These are phyloP conservation scores for Xenotilapia leptura DNA, from an alignment of 2,113 vertebrate species.

Conservation along the genomic window DNA sequence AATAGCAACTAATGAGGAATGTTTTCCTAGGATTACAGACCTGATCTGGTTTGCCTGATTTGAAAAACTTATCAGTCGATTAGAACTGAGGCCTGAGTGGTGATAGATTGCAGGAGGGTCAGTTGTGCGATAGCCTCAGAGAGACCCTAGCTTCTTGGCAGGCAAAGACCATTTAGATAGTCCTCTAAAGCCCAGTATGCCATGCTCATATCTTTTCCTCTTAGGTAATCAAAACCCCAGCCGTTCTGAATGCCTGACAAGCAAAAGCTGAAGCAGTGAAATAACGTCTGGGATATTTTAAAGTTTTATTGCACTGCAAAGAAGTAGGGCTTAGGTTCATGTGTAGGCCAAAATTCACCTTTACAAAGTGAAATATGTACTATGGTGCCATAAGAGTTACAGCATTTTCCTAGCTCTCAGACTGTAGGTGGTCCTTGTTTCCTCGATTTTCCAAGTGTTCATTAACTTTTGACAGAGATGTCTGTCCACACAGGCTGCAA, in stretches of 20 bases:
- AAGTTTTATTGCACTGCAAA: not conserved
- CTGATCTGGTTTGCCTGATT: slow-evolving; percentile 34
- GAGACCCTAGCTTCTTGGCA: slow-evolving; percentile 9
- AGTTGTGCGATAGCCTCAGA: not conserved
- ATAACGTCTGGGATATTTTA: slow-evolving; percentile 2
- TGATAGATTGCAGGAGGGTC: slow-evolving; percentile 31
- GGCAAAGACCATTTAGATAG: not conserved
- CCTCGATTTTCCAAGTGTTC: not conserved
- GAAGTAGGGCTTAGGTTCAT: not conserved
- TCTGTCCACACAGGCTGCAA: not conserved
- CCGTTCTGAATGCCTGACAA: not conserved
- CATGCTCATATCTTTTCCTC: not conserved
- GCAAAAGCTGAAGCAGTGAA: slow-evolving; percentile 1
- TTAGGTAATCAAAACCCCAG: not conserved
- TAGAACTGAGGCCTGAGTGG: slow-evolving; percentile 21
- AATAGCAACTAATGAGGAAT: slow-evolving; percentile 40
- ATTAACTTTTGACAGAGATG: not conserved
- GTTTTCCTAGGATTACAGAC: slow-evolving; percentile 45
- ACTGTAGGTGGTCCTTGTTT: slow-evolving; percentile 26
- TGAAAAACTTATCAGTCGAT: slow-evolving; percentile 42
- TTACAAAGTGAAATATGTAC: not conserved
- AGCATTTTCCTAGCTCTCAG: not conserved
- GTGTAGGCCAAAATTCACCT: not conserved
- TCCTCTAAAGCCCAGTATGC: not conserved
- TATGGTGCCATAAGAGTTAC: not conserved